phyloP scores from a whole-genome alignment of 1,140 invertebrate species.

The Aphelinus atriplicis region DNA sequence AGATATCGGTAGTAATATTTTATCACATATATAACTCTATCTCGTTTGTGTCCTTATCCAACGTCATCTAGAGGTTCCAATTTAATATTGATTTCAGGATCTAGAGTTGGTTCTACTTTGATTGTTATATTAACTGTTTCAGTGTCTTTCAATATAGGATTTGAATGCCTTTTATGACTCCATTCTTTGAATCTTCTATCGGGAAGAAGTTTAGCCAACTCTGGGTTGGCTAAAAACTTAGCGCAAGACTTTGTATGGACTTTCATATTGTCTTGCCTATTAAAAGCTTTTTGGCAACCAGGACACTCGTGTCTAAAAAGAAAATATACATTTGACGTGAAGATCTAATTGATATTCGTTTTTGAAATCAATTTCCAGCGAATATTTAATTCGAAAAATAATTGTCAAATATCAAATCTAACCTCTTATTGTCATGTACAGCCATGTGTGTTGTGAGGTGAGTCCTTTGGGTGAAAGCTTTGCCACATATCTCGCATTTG shows the following conservation, averaged over 20 bases:
- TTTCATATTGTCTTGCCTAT: conserved; percentile 56
- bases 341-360: too few species aligned
- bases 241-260: conserved; percentile 49
- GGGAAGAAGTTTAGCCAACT: conserved; percentile 16
- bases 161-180: background rate
- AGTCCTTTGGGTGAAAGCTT: conserved; percentile 51
- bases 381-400: too few species aligned
- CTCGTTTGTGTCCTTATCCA: background rate
- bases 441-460: conserved; percentile 54
- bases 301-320: conserved; percentile 49
- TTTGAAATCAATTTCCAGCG: too few species aligned
- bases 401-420: background rate
- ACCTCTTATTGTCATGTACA: conserved; percentile 51
- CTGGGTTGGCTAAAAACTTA: conserved; percentile 44
- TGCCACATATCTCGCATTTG: conserved; percentile 49
- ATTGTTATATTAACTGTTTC: conserved; percentile 15
- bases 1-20: too few species aligned
- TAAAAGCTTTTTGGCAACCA: conserved; percentile 49
- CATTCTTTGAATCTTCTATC: background rate
- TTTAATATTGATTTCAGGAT: conserved; percentile 19
- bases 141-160: background rate
- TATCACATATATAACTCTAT: too few species aligned
- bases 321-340: too few species aligned
- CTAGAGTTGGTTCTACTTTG: conserved; percentile 12
- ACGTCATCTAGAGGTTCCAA: conserved; percentile 1